Percentiles rank a stretch among this genome's conserved stretches.
Evolutionary conservation across 2,797 vertebrate species (phyloP).

Genomic region (Sebastes taczanowskii): DNA sequence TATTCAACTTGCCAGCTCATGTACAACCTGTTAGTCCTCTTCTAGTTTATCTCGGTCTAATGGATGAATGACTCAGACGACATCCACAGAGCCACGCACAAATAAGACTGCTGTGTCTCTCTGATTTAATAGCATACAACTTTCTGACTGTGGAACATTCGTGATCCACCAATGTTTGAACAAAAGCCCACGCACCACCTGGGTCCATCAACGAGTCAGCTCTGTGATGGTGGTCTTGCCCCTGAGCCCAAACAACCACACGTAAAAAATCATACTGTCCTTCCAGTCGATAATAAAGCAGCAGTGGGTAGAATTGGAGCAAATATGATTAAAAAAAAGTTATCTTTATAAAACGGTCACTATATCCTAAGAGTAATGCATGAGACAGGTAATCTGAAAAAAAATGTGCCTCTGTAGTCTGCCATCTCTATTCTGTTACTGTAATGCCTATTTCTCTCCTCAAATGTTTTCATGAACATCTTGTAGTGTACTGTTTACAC

Average conservation of each 20-base stretch:
- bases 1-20: not conserved
- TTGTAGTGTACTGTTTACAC: too few relatives aligned
- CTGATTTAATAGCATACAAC: not conserved
- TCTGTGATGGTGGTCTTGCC: not conserved
- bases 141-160: too few relatives aligned
- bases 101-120: not conserved
- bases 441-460: too few relatives aligned
- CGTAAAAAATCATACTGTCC: not conserved
- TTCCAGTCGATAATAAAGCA: not conserved
- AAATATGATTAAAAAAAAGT: too few relatives aligned
- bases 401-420: too few relatives aligned
- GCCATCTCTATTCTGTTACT: too few relatives aligned
- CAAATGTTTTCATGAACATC: too few relatives aligned
- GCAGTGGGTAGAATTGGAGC: too few relatives aligned
- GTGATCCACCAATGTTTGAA: not conserved
- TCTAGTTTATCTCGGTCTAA: not conserved
- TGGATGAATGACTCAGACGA: not conserved
- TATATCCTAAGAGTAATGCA: too few relatives aligned
- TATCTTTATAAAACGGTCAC: too few relatives aligned
- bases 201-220: not conserved
- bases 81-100: not conserved
- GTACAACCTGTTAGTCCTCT: not conserved
- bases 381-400: too few relatives aligned
- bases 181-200: not conserved
- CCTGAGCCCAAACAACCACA: not conserved